A percentile compares a stretch with the other conserved stretches of the same genome.
phyloP scores from a whole-genome alignment of 1,140 invertebrate genomes.

The Hyles euphorbiae region DNA sequence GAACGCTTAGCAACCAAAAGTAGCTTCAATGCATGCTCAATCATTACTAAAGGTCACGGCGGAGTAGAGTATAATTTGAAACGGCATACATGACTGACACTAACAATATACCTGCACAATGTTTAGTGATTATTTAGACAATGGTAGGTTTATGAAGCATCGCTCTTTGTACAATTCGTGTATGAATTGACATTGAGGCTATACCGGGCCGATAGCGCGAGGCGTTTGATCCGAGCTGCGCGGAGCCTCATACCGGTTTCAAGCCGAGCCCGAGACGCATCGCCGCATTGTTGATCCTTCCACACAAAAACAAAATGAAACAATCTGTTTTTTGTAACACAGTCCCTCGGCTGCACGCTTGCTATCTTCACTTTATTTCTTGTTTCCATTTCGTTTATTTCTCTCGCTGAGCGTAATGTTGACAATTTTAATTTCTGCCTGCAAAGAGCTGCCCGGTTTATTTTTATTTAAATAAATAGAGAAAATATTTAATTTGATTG shows the following conservation, averaged over 20 bases:
- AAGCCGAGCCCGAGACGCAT: slow-evolving; percentile 40
- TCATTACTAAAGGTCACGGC: no score
- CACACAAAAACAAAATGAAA: slow-evolving; percentile 65
- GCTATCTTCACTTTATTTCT: slow-evolving; percentile 38
- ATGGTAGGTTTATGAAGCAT: not conserved
- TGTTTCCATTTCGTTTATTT: slow-evolving; percentile 28
- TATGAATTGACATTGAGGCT: slow-evolving; percentile 33
- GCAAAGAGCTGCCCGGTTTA: not conserved
- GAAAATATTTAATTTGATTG: slow-evolving; percentile 14
- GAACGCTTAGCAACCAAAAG: not conserved
- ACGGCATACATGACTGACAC: no score
- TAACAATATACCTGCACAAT: not conserved
- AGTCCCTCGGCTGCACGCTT: slow-evolving; percentile 23
- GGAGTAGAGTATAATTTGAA: no score
- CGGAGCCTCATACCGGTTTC: slow-evolving; percentile 55
- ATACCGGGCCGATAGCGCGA: slow-evolving; percentile 34
- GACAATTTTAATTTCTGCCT: slow-evolving; percentile 6
- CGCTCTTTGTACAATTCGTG: slow-evolving; percentile 1
- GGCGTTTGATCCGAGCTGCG: slow-evolving; percentile 32
- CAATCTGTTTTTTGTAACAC: slow-evolving; percentile 54
- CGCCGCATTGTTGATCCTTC: slow-evolving; percentile 60
- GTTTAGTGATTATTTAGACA: no score
- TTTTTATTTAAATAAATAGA: slow-evolving; percentile 6
- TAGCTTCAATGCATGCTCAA: not conserved
- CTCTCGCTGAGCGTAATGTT: slow-evolving; percentile 1